Evolutionary conservation across 2,797 vertebrate species (phyloP), one percentile per base, ranked within the genome.

Genomic region (Naso thynnoides): DNA sequence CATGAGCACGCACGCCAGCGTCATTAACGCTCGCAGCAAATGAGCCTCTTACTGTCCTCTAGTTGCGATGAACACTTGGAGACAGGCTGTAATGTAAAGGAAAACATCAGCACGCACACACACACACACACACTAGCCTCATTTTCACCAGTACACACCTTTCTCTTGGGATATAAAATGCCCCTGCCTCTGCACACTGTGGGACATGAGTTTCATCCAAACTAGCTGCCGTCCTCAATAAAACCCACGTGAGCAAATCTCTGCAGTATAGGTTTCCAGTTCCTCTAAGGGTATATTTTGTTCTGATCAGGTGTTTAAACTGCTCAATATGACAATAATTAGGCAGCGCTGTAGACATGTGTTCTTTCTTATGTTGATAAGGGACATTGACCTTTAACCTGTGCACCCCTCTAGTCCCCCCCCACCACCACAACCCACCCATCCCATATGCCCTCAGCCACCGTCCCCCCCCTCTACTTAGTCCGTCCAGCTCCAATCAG

Each of bases 291-390:
- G 87, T 86, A 76, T 85, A 84, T 93, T 92, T 88, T 78, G 86
- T 81, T 82, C 84, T 66, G 87, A 89, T 92, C 92, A 91, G 92
- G 89, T 92, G 78, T 76, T 88, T 91, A 94, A 92, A 94, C 81
- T 81, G 87, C 90, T 93, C 94, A 93, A 93, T 94, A 93, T 95
- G 93, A 94, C 89, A 94, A 93, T 91, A 94, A 94, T 95, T 94
- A 94, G 88, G 86, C 85, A 70, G 82, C 60, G 52, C 86, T 76
- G 61, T 75, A 88, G 90, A 94, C 92, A 91, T 90, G 89, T 90
- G 91, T 88, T 89, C 93, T 94, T 95, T 95, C 93, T 94, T 94
- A 94, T 95, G 81, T 29, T 89, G 91, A 95, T 92, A 92, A 91
- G 93, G 86, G 88, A 94, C 86, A 91, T 68, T 86, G 85, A 86